Conservation (phyloP, 2,888 invertebrate species). For the Chorisops tibialis region DNA sequence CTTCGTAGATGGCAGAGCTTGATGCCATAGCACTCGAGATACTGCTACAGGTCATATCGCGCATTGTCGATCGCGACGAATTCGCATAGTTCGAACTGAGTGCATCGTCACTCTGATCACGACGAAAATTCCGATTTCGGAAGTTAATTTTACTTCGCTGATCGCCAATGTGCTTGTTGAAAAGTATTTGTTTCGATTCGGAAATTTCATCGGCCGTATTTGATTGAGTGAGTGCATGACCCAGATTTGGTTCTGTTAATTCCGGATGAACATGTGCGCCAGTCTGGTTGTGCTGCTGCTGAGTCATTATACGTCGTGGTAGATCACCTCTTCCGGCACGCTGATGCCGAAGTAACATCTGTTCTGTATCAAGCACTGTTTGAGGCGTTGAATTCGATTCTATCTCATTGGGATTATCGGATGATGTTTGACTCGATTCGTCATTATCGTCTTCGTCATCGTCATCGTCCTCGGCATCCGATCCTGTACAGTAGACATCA, state of each 20-base stretch:
- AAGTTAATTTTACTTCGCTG: conserved; percentile 46
- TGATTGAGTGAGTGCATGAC: conserved; percentile 50
- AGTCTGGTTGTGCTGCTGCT: conserved; percentile 7
- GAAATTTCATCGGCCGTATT: conserved; percentile 50
- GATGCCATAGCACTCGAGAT: conserved; percentile 55
- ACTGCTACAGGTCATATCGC: conserved; percentile 58
- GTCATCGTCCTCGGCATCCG: conserved; percentile 53
- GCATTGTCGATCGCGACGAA: conserved; percentile 58
- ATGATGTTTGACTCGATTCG: conserved; percentile 43
- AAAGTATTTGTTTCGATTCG: conserved; percentile 51
- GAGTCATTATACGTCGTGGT: conserved; percentile 47
- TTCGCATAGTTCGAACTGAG: conserved; percentile 63
- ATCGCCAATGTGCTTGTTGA: conserved; percentile 52
- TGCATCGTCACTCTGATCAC: conserved; percentile 53
- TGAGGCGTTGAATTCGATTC: conserved; percentile 59
- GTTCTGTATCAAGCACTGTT: conserved; percentile 63
- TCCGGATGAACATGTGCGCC: conserved; percentile 7
- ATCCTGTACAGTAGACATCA: conserved; percentile 71
- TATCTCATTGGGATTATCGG: conserved; percentile 43
- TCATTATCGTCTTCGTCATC: conserved; percentile 38
- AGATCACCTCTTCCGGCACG: conserved; percentile 52
- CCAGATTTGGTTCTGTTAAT: conserved; percentile 37
- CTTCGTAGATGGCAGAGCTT: conserved; percentile 51
- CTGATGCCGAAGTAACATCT: conserved; percentile 60
- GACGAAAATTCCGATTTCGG: conserved; percentile 47